These are phyloP conservation scores for Heterohyrax brucei DNA, from an alignment of 2,797 vertebrate genomes.

Conservation along the genomic window DNA sequence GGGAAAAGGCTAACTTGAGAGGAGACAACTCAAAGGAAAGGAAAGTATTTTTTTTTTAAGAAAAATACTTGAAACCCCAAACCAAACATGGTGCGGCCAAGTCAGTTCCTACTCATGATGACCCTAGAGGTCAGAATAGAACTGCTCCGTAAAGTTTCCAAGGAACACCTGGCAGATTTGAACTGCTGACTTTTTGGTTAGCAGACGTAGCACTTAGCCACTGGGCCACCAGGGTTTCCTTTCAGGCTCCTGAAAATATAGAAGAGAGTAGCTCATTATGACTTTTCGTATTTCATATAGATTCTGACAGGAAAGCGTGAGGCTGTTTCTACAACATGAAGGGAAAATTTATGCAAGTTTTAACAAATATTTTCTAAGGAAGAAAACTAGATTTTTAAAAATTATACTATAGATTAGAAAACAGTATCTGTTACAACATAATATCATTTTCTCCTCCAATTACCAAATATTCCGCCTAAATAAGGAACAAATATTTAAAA, in stretches of 20 bases:
- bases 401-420: background rate
- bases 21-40: background rate
- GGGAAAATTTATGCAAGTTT: background rate
- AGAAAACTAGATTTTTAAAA: background rate
- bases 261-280: background rate
- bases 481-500: constrained; percentile 44
- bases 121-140: too few species aligned
- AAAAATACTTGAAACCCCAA: background rate
- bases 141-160: too few species aligned
- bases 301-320: background rate
- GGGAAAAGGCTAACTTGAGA: constrained; percentile 58
- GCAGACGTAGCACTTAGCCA: too few species aligned
- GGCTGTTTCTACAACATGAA: background rate
- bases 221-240: too few species aligned
- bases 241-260: background rate
- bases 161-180: too few species aligned
- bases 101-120: too few species aligned
- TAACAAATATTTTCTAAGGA: constrained; percentile 34
- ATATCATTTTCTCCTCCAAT: background rate
- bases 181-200: too few species aligned
- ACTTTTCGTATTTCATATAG: constrained; percentile 4
- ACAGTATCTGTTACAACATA: background rate
- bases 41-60: background rate
- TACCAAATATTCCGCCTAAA: constrained; percentile 21
- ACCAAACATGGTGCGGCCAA: too few species aligned